Base-by-base conservation (phyloP, 1,140 invertebrate species). In the Nebria ingens region DNA sequence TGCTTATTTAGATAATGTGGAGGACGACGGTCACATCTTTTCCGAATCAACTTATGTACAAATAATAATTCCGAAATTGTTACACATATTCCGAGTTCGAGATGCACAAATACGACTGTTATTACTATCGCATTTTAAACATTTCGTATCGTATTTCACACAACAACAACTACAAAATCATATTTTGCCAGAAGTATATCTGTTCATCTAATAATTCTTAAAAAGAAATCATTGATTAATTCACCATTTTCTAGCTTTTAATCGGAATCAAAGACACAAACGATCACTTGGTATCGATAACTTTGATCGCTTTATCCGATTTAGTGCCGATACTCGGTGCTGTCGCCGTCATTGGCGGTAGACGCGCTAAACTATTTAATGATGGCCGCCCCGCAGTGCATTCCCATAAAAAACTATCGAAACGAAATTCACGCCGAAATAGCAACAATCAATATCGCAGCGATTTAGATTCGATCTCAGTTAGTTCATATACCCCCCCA, bases 221-320 rank as follows among this genome's bases (percentile, higher is more conserved):
- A 42, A 58, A 56, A 42, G 29, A n/a, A n/a, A n/a, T n/a, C n/a
- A n/a, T n/a, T n/a, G 45, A 56, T 59, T 50, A 45, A 42, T 21
- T 56, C 23, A 21, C 38, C 52, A 63, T 62, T 54, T 77, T 78
- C 55, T 70, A 87, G 79, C 67, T 92, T n/a, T 74, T 91, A 6
- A 76, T 90, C 15, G 89, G 89, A 2, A 86, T 91, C 58, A 87
- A 86, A 68, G 89, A 93, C 61, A 84, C 79, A 0, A 84, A 89
- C 67, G 86, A 93, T 66, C 73, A 77, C 25, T 69, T 94, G 45
- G 91, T 93, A 1, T 79, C 85, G 20, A 79, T 82, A 54, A 93
- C 89, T 3, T 67, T 94, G 34, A 76, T 79, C 45, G 85, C 85
- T 53, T 69, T 93, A 22, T 87, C 89, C 34, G 85, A 89, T 65